Conservation (phyloP, 1,140 invertebrate genomes). For the Lordiphosa mommai region DNA sequence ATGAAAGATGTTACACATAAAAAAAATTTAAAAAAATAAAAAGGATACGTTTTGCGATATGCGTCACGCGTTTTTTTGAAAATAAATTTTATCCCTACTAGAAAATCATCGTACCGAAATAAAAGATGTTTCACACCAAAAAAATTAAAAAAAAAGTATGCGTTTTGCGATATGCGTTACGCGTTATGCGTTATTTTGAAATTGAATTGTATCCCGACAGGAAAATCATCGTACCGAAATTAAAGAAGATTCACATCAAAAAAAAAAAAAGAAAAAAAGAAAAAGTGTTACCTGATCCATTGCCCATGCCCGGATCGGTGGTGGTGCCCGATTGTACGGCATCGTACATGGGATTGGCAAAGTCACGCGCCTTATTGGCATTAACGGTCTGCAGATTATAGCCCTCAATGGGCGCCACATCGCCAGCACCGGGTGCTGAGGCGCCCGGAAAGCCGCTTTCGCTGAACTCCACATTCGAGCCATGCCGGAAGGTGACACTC, state of each 20-base stretch:
- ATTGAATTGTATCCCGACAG: no score
- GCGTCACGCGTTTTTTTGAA: no score
- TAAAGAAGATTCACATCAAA: background rate
- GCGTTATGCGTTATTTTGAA: no score
- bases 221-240: no score
- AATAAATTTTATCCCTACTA: no score
- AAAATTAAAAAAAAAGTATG: background rate
- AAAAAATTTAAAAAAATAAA: no score
- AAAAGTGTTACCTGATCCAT: constrained; percentile 83
- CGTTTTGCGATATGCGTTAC: no score
- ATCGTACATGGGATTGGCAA: constrained; percentile 98
- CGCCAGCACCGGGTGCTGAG: constrained; percentile 50
- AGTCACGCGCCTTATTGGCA: constrained; percentile 88
- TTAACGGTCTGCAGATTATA: constrained; percentile 87
- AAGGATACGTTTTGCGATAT: no score
- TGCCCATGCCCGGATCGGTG: constrained; percentile 82
- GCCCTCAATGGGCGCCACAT: constrained; percentile 77
- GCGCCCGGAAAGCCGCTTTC: constrained; percentile 82
- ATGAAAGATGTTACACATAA: no score
- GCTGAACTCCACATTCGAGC: constrained; percentile 95
- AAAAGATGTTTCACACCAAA: no score
- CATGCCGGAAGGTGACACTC: constrained; percentile 96
- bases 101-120: no score
- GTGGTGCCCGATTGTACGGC: constrained; percentile 82
- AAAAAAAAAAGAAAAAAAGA: background rate